Base-by-base conservation (phyloP, 2,888 invertebrate genomes). In the Drepana falcataria region DNA sequence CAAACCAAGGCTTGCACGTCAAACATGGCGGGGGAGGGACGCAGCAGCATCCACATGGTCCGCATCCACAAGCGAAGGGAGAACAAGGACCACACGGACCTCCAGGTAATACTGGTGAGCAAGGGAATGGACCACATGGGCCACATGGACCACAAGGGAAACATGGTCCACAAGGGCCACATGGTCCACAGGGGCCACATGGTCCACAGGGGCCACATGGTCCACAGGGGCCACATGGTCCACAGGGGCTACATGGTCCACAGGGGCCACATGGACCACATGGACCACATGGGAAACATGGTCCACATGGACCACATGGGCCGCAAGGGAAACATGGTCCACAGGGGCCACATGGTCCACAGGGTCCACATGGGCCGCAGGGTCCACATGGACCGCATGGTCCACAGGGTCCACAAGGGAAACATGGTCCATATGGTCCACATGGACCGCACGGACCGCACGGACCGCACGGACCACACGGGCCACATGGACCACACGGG, bases 401-500 rank as follows among this genome's bases (percentile, higher is more conserved):
- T 1, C 63, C 65, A n/a, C 65, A 37, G 3, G 49, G 51, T 4
- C 57, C 48, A 35, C 60, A 60, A 5, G 59, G 69, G 55, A 49
- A 55, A 35, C 58, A 61, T 0, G 59, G 57, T 47, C 57, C 63
- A 54, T 33, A 69, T 56, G 51, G 65, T 48, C 59, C 56, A 52
- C 55, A 59, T 3, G 54, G 21, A 0, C 58, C 55, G 2, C 53
- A 57, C 4, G 53, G 40, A 0, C 55, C 35, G n/a, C 57, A 57
- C 4, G 53, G 55, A 3, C 65, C 60, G 47, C 68, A 69, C 2
- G 63, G 57, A 2, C 69, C 61, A 48, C 66, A 66, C 1, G 64
- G 56, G n/a, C 65, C 64, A 21, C 66, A 66, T 0, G 64, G 61
- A 0, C 66, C 60, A 53, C 59, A 58, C 1, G 48, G 56, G 0